Conservation (phyloP, 2,113 vertebrate species). For the Centropus unirufus region DNA sequence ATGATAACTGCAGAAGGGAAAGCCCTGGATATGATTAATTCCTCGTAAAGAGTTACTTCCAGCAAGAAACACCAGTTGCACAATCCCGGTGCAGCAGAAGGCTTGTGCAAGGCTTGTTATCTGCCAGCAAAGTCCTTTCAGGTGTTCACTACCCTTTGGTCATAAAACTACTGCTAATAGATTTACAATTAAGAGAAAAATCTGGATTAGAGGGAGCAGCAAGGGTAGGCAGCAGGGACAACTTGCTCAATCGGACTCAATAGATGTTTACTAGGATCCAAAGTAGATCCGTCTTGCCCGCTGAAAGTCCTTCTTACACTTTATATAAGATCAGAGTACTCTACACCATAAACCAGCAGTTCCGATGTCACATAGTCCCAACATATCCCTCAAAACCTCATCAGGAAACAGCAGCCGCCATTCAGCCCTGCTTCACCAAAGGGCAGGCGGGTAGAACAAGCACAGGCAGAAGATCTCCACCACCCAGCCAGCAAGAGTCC, state of each 20-base stretch:
- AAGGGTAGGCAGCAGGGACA: background rate
- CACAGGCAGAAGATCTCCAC: background rate
- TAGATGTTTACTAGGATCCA: background rate
- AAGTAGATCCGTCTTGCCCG: no score
- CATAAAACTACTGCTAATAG: no score
- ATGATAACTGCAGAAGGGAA: background rate
- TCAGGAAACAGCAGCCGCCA: rapidly evolving
- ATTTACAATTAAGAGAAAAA: background rate
- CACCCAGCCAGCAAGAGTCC: rapidly evolving
- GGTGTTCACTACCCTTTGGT: background rate
- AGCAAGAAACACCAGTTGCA: background rate
- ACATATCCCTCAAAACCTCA: rapidly evolving
- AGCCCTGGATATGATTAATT: background rate
- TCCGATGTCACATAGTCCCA: background rate
- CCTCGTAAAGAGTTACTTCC: background rate
- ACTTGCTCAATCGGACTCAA: background rate
- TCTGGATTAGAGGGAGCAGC: background rate
- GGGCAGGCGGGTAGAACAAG: rapidly evolving
- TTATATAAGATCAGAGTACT: rapidly evolving
- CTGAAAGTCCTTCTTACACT: background rate
- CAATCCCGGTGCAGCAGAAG: rapidly evolving
- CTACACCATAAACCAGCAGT: background rate
- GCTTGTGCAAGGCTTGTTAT: rapidly evolving
- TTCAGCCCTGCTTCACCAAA: rapidly evolving
- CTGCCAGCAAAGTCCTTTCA: background rate